These are phyloP conservation scores for Pollachius pollachius DNA, from an alignment of 2,113 vertebrate species.

Conservation along the genomic window DNA sequence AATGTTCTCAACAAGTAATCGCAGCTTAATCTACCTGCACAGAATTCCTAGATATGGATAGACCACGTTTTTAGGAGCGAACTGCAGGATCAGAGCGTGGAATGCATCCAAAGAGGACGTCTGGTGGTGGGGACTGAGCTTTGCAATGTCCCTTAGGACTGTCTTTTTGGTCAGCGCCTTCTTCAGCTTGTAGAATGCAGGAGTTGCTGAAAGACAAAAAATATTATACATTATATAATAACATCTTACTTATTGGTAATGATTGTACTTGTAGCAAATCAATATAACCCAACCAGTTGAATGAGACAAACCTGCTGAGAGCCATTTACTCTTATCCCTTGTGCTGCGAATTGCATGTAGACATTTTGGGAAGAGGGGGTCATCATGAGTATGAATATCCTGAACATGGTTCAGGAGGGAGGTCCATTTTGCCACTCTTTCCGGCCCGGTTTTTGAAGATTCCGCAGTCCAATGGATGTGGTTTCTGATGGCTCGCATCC, in stretches of 20 bases:
- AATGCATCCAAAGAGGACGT: background rate
- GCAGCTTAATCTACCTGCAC: no score
- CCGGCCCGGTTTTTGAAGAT: background rate
- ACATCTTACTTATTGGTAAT: background rate
- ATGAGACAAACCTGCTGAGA: slow-evolving; percentile 5
- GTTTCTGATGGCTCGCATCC: slow-evolving; percentile 12
- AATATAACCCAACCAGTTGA: background rate
- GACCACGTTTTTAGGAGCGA: background rate
- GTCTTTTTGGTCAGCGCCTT: slow-evolving; percentile 1
- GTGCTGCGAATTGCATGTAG: background rate
- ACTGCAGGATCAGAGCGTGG: background rate
- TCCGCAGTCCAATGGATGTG: slow-evolving; percentile 8
- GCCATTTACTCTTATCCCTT: slow-evolving; percentile 12
- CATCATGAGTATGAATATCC: slow-evolving; percentile 22
- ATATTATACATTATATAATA: background rate
- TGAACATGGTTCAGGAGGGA: slow-evolving; percentile 17
- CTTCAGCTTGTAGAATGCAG: background rate
- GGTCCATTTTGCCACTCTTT: slow-evolving; percentile 24
- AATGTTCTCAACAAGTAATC: no score
- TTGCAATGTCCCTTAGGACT: slow-evolving; percentile 5
- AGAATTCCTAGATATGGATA: background rate
- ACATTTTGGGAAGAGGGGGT: slow-evolving; percentile 15
- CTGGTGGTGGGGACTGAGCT: slow-evolving; percentile 1
- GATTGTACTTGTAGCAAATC: background rate
- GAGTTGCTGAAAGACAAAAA: background rate